A percentile compares a stretch with the other conserved stretches of the same genome.
phyloP scores from a whole-genome alignment of 2,888 invertebrate genomes.

The Caprella mutica region DNA sequence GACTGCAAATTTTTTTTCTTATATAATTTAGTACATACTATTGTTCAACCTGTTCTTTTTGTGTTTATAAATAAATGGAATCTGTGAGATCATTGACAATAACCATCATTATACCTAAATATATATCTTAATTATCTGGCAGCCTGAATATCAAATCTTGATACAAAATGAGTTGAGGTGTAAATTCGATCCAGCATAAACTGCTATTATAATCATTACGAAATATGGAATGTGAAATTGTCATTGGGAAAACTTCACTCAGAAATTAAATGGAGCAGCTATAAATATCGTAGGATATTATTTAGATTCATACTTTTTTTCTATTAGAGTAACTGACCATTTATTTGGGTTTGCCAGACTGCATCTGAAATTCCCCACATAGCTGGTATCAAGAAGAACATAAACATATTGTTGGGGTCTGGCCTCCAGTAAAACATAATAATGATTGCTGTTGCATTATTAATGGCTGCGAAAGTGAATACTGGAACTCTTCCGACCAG shows the following conservation, averaged over 20 bases:
- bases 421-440: slow-evolving; percentile 77
- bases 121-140: too few species aligned
- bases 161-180: too few species aligned
- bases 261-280: slow-evolving; percentile 7
- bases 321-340: slow-evolving; percentile 44
- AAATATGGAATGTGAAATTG: too few species aligned
- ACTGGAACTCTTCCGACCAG: slow-evolving; percentile 77
- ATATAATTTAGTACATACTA: too few species aligned
- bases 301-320: not conserved
- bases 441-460: slow-evolving; percentile 66
- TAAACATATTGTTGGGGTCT: slow-evolving; percentile 60
- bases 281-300: not conserved
- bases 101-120: too few species aligned
- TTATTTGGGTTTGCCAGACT: slow-evolving; percentile 93
- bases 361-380: slow-evolving; percentile 92
- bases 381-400: slow-evolving; percentile 80
- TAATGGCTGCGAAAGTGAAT: slow-evolving; percentile 56
- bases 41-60: too few species aligned
- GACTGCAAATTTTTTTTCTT: too few species aligned
- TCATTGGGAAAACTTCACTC: not conserved
- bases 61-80: too few species aligned
- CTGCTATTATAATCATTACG: too few species aligned
- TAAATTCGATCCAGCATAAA: too few species aligned
- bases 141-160: too few species aligned
- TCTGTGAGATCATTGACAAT: too few species aligned